A percentile compares a stretch with the other conserved stretches of the same genome.
Evolutionary conservation across 2,888 invertebrate species (phyloP).

Genomic region (Andrena hattorfiana): DNA sequence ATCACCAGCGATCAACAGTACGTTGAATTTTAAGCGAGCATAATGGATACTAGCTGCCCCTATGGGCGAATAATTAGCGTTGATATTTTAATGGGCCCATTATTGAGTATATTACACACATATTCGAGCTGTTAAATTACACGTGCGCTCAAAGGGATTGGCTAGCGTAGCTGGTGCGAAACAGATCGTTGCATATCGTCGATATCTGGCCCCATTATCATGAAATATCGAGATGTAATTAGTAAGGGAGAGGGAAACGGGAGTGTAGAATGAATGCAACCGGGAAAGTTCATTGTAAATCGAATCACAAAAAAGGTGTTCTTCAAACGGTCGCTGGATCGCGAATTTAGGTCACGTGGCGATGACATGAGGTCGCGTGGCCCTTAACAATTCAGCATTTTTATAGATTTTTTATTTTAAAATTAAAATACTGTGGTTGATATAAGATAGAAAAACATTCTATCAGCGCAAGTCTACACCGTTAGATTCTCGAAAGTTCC

Average conservation of each 20-base stretch:
- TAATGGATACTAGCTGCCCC: slow-evolving; percentile 12
- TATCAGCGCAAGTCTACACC: too few species aligned
- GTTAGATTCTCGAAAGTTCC: too few species aligned
- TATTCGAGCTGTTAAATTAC: slow-evolving; percentile 32
- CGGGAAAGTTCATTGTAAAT: slow-evolving; percentile 1
- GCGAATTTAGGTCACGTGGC: background rate
- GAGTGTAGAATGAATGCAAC: slow-evolving; percentile 3
- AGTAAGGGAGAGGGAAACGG: slow-evolving; percentile 6
- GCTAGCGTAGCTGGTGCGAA: slow-evolving; percentile 6
- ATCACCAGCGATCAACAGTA: slow-evolving; percentile 18
- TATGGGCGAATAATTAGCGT: slow-evolving; percentile 44
- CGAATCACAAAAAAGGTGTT: slow-evolving; percentile 1
- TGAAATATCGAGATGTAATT: slow-evolving; percentile 40
- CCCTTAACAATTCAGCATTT: too few species aligned
- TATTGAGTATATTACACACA: slow-evolving; percentile 45
- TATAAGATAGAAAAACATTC: too few species aligned
- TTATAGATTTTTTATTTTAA: too few species aligned
- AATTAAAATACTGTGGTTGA: too few species aligned
- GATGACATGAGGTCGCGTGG: too few species aligned
- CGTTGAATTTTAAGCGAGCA: slow-evolving; percentile 30
- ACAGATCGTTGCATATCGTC: slow-evolving; percentile 38
- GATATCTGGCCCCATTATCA: slow-evolving; percentile 44
- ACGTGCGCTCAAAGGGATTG: slow-evolving; percentile 35
- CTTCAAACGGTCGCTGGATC: background rate
- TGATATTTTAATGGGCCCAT: slow-evolving; percentile 62